Percentiles rank a stretch among this genome's conserved stretches.
Evolutionary conservation across 2,888 invertebrate genomes (phyloP).

Genomic region (Oligia strigilis): DNA sequence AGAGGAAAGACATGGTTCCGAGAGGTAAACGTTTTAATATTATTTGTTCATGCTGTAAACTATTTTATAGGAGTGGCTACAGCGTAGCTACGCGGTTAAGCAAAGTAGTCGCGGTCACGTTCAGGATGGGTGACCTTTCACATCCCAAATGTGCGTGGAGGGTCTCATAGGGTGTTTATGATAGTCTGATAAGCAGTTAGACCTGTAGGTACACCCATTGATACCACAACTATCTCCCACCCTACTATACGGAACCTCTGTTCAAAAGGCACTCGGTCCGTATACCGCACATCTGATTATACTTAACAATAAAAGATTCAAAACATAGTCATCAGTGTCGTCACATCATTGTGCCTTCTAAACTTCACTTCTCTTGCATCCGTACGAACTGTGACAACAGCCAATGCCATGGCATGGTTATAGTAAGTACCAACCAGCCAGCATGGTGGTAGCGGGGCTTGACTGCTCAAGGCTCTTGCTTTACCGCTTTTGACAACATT

Average conservation of each 20-base stretch:
- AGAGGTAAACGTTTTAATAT: conserved; percentile 74
- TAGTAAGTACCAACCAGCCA: not conserved
- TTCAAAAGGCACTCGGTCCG: not conserved
- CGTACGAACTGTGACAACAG: not conserved
- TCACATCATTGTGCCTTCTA: not conserved
- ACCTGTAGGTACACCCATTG: not conserved
- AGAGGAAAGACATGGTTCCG: conserved; percentile 85
- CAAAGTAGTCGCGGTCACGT: not conserved
- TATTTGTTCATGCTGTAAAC: conserved; percentile 15
- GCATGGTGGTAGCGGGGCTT: not conserved
- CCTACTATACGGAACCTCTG: not conserved
- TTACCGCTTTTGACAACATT: not conserved
- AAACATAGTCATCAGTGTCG: not conserved
- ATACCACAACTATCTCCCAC: not conserved
- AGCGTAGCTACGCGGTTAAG: not conserved
- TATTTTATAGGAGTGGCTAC: conserved; percentile 33
- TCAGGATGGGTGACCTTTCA: not conserved
- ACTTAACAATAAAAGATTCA: too few species aligned
- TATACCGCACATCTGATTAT: not conserved
- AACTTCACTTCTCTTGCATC: not conserved
- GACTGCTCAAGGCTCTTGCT: not conserved
- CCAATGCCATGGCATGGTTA: not conserved
- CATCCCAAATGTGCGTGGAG: not conserved
- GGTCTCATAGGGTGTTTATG: not conserved
- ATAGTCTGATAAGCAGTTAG: not conserved